These are phyloP conservation scores for Gallinago jamesoni DNA, from an alignment of 2,113 vertebrate species.

Conservation along the genomic window DNA sequence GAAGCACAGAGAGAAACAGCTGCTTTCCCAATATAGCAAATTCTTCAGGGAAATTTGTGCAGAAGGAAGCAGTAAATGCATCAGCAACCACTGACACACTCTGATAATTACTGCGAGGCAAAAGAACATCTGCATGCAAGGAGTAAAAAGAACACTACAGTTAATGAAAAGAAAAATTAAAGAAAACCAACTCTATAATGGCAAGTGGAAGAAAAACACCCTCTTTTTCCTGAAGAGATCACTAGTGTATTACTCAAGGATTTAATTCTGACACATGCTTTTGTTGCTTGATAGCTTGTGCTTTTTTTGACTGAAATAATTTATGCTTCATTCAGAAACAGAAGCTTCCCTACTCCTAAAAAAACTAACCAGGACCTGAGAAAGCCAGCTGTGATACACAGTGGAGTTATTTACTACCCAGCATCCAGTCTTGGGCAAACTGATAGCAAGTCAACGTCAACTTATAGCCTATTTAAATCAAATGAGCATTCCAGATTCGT, in stretches of 20 bases:
- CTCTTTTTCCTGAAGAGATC: background rate
- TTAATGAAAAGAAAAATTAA: constrained; percentile 3
- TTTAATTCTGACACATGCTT: background rate
- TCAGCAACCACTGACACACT: constrained; percentile 24
- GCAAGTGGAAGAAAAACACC: background rate
- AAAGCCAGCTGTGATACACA: background rate
- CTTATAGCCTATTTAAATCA: background rate
- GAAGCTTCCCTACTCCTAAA: background rate
- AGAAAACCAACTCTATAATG: background rate
- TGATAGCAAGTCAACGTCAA: background rate
- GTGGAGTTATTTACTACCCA: background rate
- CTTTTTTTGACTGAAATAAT: background rate
- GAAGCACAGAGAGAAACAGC: background rate
- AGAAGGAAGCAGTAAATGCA: constrained; percentile 49
- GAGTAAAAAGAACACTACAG: background rate
- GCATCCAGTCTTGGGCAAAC: background rate
- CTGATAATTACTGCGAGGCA: constrained; percentile 40
- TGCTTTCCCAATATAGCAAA: constrained; percentile 58
- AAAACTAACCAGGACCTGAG: background rate
- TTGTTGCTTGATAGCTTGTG: background rate
- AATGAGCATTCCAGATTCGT: background rate
- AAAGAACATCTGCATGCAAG: constrained; percentile 49
- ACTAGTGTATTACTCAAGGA: background rate
- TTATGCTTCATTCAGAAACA: background rate
- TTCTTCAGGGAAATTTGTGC: constrained; percentile 26